A percentile compares a stretch with the other conserved stretches of the same genome.
Evolutionary conservation across 1,140 invertebrate genomes (phyloP).

Genomic region (Danaus plexippus): DNA sequence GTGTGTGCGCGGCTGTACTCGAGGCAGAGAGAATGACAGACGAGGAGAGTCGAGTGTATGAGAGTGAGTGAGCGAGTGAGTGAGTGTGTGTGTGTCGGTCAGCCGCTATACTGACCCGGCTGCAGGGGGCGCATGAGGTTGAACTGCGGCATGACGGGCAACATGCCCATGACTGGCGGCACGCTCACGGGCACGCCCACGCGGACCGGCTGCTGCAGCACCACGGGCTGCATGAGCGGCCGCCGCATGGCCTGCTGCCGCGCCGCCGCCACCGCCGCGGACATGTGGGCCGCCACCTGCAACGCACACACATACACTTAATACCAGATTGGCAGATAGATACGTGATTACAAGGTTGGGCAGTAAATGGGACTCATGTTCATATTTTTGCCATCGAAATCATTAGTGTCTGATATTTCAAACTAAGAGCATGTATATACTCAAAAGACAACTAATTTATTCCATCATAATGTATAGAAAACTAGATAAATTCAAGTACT

Average conservation of each 20-base stretch:
- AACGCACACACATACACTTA: neutral
- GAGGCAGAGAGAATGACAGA: no score
- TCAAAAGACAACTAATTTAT: no score
- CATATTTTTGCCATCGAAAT: no score
- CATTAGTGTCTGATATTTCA: no score
- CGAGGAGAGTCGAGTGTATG: neutral
- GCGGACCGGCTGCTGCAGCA: conserved; percentile 38
- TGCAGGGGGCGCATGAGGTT: conserved; percentile 81
- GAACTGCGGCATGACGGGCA: conserved; percentile 77
- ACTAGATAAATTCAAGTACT: no score
- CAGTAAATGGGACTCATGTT: no score
- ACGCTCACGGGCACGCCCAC: conserved; percentile 63
- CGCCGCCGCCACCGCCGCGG: conserved; percentile 50
- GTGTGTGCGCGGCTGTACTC: neutral
- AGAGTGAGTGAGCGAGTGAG: conserved; percentile 2
- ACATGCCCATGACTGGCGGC: conserved; percentile 42
- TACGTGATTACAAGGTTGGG: no score
- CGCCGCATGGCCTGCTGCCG: conserved; percentile 40
- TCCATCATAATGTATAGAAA: no score
- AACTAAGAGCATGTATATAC: no score
- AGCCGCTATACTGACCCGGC: conserved; percentile 51
- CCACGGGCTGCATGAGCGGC: conserved; percentile 46
- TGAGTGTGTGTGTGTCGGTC: no score
- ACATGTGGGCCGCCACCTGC: conserved; percentile 65
- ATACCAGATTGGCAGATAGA: no score